Evolutionary conservation across 2,888 invertebrate species (phyloP).

Genomic region (Achlya flavicornis): DNA sequence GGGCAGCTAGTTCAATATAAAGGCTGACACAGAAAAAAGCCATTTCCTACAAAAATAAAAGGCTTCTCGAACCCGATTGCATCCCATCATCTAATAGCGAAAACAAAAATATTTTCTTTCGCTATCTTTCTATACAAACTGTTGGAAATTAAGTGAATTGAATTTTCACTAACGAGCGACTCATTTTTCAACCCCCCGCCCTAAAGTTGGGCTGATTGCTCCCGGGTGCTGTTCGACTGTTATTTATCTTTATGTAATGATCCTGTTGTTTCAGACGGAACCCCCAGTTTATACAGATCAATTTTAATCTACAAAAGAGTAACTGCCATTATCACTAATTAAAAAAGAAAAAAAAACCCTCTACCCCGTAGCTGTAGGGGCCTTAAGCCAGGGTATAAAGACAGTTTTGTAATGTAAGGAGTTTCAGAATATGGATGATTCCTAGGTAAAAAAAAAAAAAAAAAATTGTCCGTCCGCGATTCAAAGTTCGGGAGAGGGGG

Average conservation of each 20-base stretch:
- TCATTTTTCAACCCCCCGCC: constrained; percentile 18
- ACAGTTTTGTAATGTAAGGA: too few species aligned
- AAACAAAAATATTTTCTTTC: background rate
- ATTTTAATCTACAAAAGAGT: background rate
- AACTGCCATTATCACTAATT: too few species aligned
- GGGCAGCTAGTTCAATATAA: too few species aligned
- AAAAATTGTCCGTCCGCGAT: too few species aligned
- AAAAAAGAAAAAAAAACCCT: too few species aligned
- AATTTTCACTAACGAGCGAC: constrained; percentile 21
- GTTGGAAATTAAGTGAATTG: constrained; percentile 16
- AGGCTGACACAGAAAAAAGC: too few species aligned
- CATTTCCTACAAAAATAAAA: background rate
- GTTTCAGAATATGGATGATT: too few species aligned
- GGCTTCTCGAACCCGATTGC: background rate
- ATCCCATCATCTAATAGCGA: background rate
- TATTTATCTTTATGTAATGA: constrained; percentile 14
- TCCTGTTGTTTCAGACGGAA: background rate
- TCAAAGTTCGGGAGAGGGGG: too few species aligned
- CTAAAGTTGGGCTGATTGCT: constrained; percentile 14
- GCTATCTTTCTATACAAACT: background rate
- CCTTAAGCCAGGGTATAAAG: too few species aligned
- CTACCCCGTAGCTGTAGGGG: too few species aligned
- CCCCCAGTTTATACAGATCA: constrained; percentile 4
- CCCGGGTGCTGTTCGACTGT: constrained; percentile 17
- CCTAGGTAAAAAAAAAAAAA: too few species aligned